A percentile compares a stretch with the other conserved stretches of the same genome.
Evolutionary conservation across 2,797 vertebrate genomes (phyloP).

Genomic region (Sebastes melanostomus): DNA sequence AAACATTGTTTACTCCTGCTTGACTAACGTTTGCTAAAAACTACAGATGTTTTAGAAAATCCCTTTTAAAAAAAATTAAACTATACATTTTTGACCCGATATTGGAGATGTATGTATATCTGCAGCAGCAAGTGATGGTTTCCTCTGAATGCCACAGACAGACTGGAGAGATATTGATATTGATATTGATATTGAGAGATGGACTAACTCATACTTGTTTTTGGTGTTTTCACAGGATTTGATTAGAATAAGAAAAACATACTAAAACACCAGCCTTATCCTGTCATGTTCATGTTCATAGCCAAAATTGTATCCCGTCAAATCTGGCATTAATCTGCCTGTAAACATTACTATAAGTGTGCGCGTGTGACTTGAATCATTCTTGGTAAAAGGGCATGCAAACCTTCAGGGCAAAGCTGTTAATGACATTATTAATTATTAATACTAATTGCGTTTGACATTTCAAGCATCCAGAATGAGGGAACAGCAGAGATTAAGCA

Average conservation of each 20-base stretch:
- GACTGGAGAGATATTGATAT: not conserved
- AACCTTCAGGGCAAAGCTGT: constrained; percentile 58
- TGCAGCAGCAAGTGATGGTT: not conserved
- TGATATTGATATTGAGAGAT: not conserved
- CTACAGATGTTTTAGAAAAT: not conserved
- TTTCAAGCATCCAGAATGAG: constrained; percentile 47
- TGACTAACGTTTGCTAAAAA: not conserved
- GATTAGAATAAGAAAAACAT: not conserved
- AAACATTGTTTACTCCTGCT: not conserved
- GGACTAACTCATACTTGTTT: not conserved
- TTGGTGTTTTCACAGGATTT: constrained; percentile 8
- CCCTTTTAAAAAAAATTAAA: not conserved
- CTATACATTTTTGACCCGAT: not conserved
- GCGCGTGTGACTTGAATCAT: not conserved
- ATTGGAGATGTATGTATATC: not conserved
- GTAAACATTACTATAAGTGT: not conserved
- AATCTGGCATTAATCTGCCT: not conserved
- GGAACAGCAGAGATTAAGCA: constrained; percentile 32
- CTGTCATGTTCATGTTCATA: not conserved
- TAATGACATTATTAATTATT: constrained; percentile 60
- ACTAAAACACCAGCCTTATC: not conserved
- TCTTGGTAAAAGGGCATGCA: constrained; percentile 51
- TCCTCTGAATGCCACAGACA: not conserved
- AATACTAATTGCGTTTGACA: constrained; percentile 30
- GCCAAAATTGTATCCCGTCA: constrained; percentile 20